Percentiles rank a stretch among this genome's conserved stretches.
These are phyloP conservation scores for Tenebrio molitor DNA, from an alignment of 1,140 invertebrate genomes.

Conservation along the genomic window DNA sequence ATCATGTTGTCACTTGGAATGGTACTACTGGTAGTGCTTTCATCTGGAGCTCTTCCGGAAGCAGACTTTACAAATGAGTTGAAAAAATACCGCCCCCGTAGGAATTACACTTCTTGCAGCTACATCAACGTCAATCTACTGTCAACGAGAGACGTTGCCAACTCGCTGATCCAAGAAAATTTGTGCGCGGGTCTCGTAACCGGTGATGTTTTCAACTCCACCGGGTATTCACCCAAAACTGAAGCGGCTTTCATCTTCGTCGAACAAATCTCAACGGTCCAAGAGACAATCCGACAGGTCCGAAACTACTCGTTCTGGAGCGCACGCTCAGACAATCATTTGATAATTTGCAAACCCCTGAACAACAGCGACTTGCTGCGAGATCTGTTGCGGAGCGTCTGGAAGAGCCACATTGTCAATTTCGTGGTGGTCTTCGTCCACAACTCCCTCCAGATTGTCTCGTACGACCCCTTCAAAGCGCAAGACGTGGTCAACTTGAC, in stretches of 20 bases:
- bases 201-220: neutral
- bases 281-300: neutral
- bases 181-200: neutral
- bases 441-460: neutral
- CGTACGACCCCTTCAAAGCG: constrained; percentile 16
- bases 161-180: constrained; percentile 10
- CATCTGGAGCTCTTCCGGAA: neutral
- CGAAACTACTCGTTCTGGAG: neutral
- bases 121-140: neutral
- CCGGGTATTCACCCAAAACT: neutral
- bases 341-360: constrained; percentile 5
- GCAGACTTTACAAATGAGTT: no score
- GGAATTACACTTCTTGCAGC: neutral
- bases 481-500: constrained; percentile 10
- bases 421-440: constrained; percentile 1
- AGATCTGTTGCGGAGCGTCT: neutral
- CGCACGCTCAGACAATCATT: neutral
- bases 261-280: neutral
- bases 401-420: neutral
- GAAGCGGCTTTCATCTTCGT: constrained; percentile 2
- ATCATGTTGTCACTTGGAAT: no score
- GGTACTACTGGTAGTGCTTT: no score
- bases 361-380: neutral
- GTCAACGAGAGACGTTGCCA: constrained; percentile 9
- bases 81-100: neutral